phyloP scores from a whole-genome alignment of 1,140 invertebrate species.

The Leptinotarsa defecta region DNA sequence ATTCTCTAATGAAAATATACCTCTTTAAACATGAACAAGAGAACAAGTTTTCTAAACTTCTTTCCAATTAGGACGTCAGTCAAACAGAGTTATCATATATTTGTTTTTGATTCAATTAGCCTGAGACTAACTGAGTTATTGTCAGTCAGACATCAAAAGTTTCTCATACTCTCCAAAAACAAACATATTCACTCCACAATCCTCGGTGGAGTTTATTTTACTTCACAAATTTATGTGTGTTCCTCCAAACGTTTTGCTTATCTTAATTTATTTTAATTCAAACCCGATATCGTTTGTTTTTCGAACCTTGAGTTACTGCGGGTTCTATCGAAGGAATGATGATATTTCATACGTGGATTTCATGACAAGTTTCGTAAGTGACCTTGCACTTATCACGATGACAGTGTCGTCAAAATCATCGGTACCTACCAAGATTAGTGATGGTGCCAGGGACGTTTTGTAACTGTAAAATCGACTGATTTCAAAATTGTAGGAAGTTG shows the following conservation, averaged over 20 bases:
- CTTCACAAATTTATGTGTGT: neutral
- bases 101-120: too few species aligned
- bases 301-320: neutral
- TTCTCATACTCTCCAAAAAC: neutral
- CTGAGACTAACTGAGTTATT: too few species aligned
- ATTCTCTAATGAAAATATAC: too few species aligned
- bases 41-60: too few species aligned
- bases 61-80: too few species aligned
- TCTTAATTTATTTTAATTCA: conserved; percentile 9
- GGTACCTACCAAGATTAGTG: neutral
- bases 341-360: neutral
- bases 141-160: too few species aligned
- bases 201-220: neutral
- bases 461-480: too few species aligned
- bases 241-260: neutral
- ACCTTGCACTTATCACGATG: neutral
- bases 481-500: too few species aligned
- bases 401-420: neutral
- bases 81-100: too few species aligned
- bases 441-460: too few species aligned
- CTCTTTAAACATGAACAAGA: too few species aligned
- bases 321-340: neutral
- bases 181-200: neutral
- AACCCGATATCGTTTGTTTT: conserved; percentile 1
- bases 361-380: neutral